Evolutionary conservation across 2,888 invertebrate genomes (phyloP).

Genomic region (Camptogramma bilineatum): DNA sequence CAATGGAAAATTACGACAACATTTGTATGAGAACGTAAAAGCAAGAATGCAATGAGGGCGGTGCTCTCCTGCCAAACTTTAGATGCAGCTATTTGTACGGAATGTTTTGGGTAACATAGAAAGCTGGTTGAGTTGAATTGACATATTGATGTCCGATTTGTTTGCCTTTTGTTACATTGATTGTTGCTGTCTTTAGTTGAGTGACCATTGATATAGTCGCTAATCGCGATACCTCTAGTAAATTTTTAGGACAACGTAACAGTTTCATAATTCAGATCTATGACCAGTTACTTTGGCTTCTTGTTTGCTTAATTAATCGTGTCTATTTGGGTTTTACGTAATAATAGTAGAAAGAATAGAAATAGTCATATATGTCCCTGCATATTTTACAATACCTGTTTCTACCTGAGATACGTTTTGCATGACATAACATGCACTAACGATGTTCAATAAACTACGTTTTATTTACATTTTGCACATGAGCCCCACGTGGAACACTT

Average conservation of each 20-base stretch:
- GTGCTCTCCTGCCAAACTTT: slow-evolving; percentile 8
- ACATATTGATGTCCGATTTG: neutral
- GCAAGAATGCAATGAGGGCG: slow-evolving; percentile 6
- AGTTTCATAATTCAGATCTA: neutral
- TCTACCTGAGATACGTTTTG: slow-evolving; percentile 10
- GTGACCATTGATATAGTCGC: neutral
- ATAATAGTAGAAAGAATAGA: neutral
- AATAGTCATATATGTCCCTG: neutral
- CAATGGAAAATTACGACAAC: slow-evolving; percentile 14
- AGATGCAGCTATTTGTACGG: slow-evolving; percentile 1
- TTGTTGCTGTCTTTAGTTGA: neutral
- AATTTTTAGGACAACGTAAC: neutral
- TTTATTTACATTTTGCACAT: slow-evolving; percentile 26
- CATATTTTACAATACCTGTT: slow-evolving; percentile 1
- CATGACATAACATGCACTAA: slow-evolving; percentile 25
- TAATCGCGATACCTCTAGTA: neutral
- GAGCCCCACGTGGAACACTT: slow-evolving; percentile 16
- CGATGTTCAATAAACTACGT: slow-evolving; percentile 30
- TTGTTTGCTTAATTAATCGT: neutral
- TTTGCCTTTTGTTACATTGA: neutral
- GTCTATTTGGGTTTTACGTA: neutral
- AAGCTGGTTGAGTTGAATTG: neutral
- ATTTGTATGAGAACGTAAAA: slow-evolving; percentile 11
- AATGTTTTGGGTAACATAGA: neutral
- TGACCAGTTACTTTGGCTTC: neutral